Evolutionary conservation across 1,140 invertebrate genomes (phyloP), one percentile per base, ranked within the genome.

Genomic region (Mya arenaria): DNA sequence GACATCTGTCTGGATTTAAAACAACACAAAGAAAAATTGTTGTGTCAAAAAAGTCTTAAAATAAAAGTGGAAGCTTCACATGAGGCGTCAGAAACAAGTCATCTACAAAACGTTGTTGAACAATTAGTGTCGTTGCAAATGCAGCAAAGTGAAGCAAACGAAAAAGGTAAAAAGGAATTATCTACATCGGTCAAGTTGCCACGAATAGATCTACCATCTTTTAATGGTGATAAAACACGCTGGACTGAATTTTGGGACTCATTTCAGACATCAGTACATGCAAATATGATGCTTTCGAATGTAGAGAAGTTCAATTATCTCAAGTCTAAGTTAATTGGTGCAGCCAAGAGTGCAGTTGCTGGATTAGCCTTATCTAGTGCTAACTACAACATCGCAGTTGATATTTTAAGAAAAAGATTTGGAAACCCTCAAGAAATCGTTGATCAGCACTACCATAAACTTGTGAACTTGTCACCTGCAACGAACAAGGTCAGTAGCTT

Each of bases 401-500:
- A 28, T 34, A 4, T 32, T 62, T 23, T 10, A 4, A 62, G 10
- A 25, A 62, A 62, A 30, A 23, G 58, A 4, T 62, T 62, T 19
- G 58, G 58, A 62, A 62, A 62, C 15, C 3, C 58, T 17, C 58
- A 62, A 25, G 58, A 62, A 19, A 62, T 62, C 6, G 36, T 62
- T 4, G 58, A 62, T 34, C 13, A 17, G 4, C 62, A 65, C 41
- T 65, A 65, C 34, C 36, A 36, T 19, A 34, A 65, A 28, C 34
- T 65, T 17, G 41, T 65, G 2, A 65, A 37, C 41, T 8, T 65
- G n/a, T 37, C 10, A 6, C n/a, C 62, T 37, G 62, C 62, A 36
- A 39, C 30, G 5, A 65, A 65, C 34, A 65, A 65, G 41, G 23
- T 65, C 17, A 65, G 62, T n/a, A n/a, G n/a, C n/a, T n/a, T n/a